Evolutionary conservation across 2,888 invertebrate species (phyloP).

Genomic region (Leucozona laternaria): DNA sequence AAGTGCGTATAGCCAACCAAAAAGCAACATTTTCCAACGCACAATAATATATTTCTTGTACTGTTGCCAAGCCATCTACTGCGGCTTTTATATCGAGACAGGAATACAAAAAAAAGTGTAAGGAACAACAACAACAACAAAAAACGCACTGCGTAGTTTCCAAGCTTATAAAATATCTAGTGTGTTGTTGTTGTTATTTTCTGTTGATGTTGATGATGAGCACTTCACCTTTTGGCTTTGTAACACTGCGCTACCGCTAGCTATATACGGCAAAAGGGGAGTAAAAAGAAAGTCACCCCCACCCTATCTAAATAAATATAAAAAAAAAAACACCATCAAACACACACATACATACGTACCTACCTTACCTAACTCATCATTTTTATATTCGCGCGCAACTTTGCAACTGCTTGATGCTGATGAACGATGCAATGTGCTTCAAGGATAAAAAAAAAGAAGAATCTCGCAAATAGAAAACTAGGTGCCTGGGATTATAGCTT

Average conservation of each 20-base stretch:
- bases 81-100: constrained; percentile 23
- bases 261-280: constrained; percentile 3
- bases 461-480: constrained; percentile 68
- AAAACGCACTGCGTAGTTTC: constrained; percentile 70
- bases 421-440: constrained; percentile 61
- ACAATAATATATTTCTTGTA: constrained; percentile 54
- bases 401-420: constrained; percentile 37
- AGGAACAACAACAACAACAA: constrained; percentile 44
- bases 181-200: constrained; percentile 44
- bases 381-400: constrained; percentile 37
- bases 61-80: constrained; percentile 59
- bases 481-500: constrained; percentile 70
- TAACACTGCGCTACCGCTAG: constrained; percentile 40
- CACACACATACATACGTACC: constrained; percentile 2
- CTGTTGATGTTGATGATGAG: constrained; percentile 37
- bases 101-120: constrained; percentile 16
- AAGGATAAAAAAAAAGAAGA: constrained; percentile 54
- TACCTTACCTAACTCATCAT: not conserved
- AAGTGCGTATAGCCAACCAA: constrained; percentile 64
- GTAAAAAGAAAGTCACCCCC: constrained; percentile 34
- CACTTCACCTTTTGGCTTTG: constrained; percentile 73
- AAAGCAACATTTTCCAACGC: constrained; percentile 58
- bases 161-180: constrained; percentile 3
- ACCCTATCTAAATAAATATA: constrained; percentile 39
- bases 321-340: constrained; percentile 44